Percentiles rank a stretch among this genome's conserved stretches.
phyloP scores from a whole-genome alignment of 1,140 invertebrate species.

The Drosophila dunni region DNA sequence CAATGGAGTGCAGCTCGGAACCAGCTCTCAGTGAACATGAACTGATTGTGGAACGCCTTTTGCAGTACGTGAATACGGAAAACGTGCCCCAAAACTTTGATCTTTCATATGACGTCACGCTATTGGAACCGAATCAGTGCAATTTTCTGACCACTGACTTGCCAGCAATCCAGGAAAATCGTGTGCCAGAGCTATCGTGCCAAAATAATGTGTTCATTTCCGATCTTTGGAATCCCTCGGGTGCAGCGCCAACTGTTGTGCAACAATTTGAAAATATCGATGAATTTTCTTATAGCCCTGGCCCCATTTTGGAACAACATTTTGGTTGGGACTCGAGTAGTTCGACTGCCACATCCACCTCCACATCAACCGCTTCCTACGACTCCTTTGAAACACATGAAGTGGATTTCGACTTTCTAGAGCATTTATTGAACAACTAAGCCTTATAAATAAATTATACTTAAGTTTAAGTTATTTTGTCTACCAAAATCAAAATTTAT shows the following conservation, averaged over 20 bases:
- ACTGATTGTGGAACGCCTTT: constrained; percentile 57
- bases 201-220: not conserved
- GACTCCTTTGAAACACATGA: constrained; percentile 46
- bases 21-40: constrained; percentile 40
- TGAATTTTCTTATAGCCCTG: not conserved
- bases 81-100: not conserved
- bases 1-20: not conserved
- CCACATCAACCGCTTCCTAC: constrained; percentile 26
- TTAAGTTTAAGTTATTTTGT: not conserved
- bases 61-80: constrained; percentile 46
- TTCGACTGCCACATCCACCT: constrained; percentile 16
- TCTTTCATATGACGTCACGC: not conserved
- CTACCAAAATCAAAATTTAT: constrained; percentile 12
- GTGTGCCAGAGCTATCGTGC: not conserved
- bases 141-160: not conserved
- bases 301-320: constrained; percentile 6
- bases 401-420: constrained; percentile 62
- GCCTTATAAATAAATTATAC: constrained; percentile 15
- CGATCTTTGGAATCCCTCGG: not conserved
- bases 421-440: constrained; percentile 54
- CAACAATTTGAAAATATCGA: not conserved
- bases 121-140: not conserved
- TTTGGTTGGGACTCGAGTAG: constrained; percentile 49
- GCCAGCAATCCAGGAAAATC: not conserved
- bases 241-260: not conserved